These are phyloP conservation scores for Calliopum simillimum DNA, from an alignment of 2,888 invertebrate genomes.

Conservation along the genomic window DNA sequence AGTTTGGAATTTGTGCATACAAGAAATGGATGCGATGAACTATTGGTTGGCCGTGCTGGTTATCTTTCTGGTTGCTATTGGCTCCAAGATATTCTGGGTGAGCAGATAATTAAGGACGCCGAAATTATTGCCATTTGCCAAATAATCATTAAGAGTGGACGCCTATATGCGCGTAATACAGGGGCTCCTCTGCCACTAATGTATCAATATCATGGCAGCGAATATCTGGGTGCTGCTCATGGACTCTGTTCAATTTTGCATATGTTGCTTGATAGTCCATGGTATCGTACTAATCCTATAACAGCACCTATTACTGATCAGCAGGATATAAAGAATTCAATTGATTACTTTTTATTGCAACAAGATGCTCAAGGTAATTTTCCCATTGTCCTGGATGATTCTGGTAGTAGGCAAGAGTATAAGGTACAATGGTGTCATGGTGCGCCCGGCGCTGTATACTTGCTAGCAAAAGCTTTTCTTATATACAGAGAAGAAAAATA, in stretches of 20 bases:
- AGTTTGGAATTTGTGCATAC: slow-evolving; percentile 72
- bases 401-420: slow-evolving; percentile 71
- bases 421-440: slow-evolving; percentile 94
- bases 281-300: slow-evolving; percentile 58
- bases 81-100: slow-evolving; percentile 69
- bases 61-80: slow-evolving; percentile 83
- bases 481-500: slow-evolving; percentile 81
- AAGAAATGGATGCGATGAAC: slow-evolving; percentile 81
- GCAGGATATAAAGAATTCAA: slow-evolving; percentile 73
- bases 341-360: slow-evolving; percentile 72
- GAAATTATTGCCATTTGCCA: slow-evolving; percentile 76
- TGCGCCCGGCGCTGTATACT: slow-evolving; percentile 83
- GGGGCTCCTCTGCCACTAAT: slow-evolving; percentile 78
- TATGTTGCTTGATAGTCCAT: slow-evolving; percentile 72
- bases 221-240: slow-evolving; percentile 72
- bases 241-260: slow-evolving; percentile 77
- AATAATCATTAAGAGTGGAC: slow-evolving; percentile 78
- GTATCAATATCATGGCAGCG: slow-evolving; percentile 73
- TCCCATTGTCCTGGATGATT: slow-evolving; percentile 79
- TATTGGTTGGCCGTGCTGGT: slow-evolving; percentile 87
- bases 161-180: slow-evolving; percentile 73
- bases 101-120: slow-evolving; percentile 63
- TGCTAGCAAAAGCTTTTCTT: slow-evolving; percentile 83
- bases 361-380: slow-evolving; percentile 82
- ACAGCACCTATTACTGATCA: slow-evolving; percentile 56